Evolutionary conservation across 2,888 invertebrate genomes (phyloP), one percentile per base, ranked within the genome.

Genomic region (Chirona hameri): DNA sequence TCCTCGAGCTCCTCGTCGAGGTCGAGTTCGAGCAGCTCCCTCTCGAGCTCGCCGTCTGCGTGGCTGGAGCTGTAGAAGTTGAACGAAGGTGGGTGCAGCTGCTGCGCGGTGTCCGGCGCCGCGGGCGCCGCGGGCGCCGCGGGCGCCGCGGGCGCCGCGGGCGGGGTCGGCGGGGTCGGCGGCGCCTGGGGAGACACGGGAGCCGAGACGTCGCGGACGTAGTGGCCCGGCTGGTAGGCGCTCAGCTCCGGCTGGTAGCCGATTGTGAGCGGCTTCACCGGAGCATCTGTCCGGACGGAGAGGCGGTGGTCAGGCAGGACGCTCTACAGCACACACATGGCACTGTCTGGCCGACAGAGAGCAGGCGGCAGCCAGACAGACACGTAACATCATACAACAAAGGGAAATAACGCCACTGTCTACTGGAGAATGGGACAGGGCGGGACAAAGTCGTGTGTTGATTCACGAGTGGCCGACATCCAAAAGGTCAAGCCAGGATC

Each of bases 161-260:
- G 24, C 4, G 31, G 24, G n/a, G n/a, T n/a, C n/a, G n/a, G n/a
- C n/a, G n/a, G n/a, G n/a, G n/a, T n/a, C 7, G 69, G 4, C 18
- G 39, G 24, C 21, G 31, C 76, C 76, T 76, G 46, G 1, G 76
- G 76, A 3, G 76, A 76, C 10, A 76, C 76, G 21, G 39, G 76
- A 4, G 46, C 76, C 15, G 39, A 39, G 9, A 46, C 24, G 39
- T 76, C 76, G 1, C 46, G 76, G 21, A 46, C 46, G 46, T 76
- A 76, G 46, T 76, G 76, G 24, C 76, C 76, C 46, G 76, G 76
- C 76, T 76, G 76, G 46, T 76, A 76, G 10, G 76, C 76, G 12
- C 39, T 46, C 18, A 27, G 76, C 76, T 76, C 76, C 39, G 76
- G 76, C 76, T 76, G 76, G 46, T 76, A 76, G 76, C 76, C 76